These are phyloP conservation scores for Grapholita molesta DNA, from an alignment of 1,140 invertebrate genomes.

Conservation along the genomic window DNA sequence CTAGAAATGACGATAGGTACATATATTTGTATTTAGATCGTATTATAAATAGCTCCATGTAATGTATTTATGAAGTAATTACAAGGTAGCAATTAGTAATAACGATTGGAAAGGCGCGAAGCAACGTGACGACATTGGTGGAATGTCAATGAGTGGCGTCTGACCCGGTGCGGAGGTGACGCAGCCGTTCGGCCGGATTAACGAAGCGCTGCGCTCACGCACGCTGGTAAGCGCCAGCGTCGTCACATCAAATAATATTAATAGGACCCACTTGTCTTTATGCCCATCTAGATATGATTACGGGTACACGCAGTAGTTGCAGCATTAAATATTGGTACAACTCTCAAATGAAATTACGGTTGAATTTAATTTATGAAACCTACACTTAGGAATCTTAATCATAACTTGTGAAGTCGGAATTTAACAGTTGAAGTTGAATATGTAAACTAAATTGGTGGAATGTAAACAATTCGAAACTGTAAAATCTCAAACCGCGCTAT, in stretches of 20 bases:
- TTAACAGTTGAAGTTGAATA: too few species aligned
- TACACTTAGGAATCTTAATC: neutral
- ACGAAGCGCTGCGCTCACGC: neutral
- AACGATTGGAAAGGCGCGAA: conserved; percentile 11
- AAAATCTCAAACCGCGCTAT: neutral
- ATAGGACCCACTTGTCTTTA: neutral
- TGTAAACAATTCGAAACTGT: neutral
- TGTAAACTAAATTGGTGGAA: neutral
- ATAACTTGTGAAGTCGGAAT: too few species aligned
- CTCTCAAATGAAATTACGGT: neutral
- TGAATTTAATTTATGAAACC: too few species aligned
- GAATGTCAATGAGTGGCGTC: conserved; percentile 33
- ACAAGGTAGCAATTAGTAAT: conserved; percentile 16
- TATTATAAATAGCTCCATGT: conserved; percentile 1
- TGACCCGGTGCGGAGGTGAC: conserved; percentile 41
- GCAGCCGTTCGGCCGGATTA: conserved; percentile 19
- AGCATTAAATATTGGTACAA: neutral
- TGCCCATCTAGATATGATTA: too few species aligned
- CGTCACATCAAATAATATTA: neutral
- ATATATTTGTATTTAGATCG: neutral
- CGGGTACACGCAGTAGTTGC: neutral
- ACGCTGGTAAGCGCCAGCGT: neutral
- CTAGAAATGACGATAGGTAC: neutral
- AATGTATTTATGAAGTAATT: neutral
- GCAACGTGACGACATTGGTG: conserved; percentile 31